Conservation (phyloP, 2,888 invertebrate species). For the Trachelus troglodyta region DNA sequence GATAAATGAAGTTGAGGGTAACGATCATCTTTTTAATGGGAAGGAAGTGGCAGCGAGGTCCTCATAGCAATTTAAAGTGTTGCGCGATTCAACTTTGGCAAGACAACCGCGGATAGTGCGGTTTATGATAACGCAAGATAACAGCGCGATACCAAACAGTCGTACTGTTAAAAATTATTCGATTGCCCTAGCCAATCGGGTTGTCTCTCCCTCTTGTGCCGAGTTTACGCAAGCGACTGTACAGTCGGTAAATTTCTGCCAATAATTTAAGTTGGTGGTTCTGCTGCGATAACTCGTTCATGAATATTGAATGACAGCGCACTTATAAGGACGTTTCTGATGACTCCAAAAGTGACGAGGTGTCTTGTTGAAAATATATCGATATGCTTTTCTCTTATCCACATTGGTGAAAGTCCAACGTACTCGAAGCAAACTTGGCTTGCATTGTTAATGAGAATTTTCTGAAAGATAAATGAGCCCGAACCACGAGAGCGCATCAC, state of each 20-base stretch:
- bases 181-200: background rate
- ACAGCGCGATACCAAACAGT: background rate
- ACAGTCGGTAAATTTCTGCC: background rate
- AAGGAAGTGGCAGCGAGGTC: background rate
- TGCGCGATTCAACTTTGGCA: background rate
- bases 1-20: background rate
- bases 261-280: background rate
- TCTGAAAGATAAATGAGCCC: background rate
- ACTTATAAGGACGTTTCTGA: background rate
- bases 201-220: background rate
- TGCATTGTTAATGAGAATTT: background rate
- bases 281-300: background rate
- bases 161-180: background rate
- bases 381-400: background rate
- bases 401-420: background rate
- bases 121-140: background rate
- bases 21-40: background rate
- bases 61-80: background rate
- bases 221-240: background rate
- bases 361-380: background rate
- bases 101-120: background rate
- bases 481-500: background rate
- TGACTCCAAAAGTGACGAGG: background rate
- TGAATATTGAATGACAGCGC: background rate
- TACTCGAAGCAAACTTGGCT: background rate